phyloP scores from a whole-genome alignment of 2,888 invertebrate species.

The Lycia hirtaria region DNA sequence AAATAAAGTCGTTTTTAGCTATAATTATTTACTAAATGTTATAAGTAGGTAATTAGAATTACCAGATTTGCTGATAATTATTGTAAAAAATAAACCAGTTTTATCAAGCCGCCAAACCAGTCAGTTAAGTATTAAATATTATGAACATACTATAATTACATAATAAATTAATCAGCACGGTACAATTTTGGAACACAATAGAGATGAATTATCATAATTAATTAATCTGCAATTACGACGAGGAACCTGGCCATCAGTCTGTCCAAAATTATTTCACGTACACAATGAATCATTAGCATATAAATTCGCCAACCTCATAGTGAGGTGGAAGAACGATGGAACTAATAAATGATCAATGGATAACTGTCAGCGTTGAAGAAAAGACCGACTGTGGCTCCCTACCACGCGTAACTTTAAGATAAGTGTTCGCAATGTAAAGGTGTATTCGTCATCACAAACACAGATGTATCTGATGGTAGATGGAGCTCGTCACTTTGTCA shows the following conservation, averaged over 20 bases:
- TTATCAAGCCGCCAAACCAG: too few relatives aligned
- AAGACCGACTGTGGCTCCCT: not conserved
- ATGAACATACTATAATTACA: slow-evolving; percentile 1
- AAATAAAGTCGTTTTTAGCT: too few relatives aligned
- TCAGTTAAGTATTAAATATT: not conserved
- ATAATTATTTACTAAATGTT: too few relatives aligned
- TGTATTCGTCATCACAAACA: slow-evolving; percentile 59
- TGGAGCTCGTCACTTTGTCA: slow-evolving; percentile 41
- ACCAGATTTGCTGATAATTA: too few relatives aligned
- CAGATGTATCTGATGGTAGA: slow-evolving; percentile 59
- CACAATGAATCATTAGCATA: slow-evolving; percentile 60
- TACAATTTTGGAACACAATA: slow-evolving; percentile 27
- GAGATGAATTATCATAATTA: slow-evolving; percentile 48
- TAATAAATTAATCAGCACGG: slow-evolving; percentile 38
- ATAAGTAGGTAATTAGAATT: too few relatives aligned
- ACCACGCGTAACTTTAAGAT: not conserved
- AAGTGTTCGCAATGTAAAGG: slow-evolving; percentile 40
- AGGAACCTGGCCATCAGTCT: slow-evolving; percentile 35
- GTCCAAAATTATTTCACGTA: slow-evolving; percentile 43
- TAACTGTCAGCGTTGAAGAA: not conserved
- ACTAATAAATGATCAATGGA: not conserved
- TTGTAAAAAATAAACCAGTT: too few relatives aligned
- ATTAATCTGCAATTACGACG: slow-evolving; percentile 49
- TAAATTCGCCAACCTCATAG: not conserved
- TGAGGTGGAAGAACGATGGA: not conserved